phyloP scores from a whole-genome alignment of 2,888 invertebrate species.

The Apamea crenata region DNA sequence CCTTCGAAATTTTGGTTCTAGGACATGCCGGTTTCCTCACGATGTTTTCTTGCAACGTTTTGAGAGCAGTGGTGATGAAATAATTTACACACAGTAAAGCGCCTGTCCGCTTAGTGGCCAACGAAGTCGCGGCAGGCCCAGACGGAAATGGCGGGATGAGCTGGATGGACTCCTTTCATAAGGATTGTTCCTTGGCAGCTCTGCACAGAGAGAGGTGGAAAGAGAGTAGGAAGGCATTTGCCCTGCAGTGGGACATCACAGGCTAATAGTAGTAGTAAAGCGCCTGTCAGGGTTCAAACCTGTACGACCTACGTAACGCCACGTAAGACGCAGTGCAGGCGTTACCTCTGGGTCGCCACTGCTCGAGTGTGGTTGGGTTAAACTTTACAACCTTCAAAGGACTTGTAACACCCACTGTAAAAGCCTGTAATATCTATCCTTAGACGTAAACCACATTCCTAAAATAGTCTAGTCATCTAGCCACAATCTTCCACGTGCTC shows the following conservation, averaged over 20 bases:
- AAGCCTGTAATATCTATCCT: background rate
- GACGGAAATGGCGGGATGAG: too few species aligned
- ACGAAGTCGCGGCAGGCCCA: too few species aligned
- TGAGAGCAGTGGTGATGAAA: background rate
- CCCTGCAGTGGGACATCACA: too few species aligned
- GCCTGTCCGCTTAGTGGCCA: background rate
- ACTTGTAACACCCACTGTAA: background rate
- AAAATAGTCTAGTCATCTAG: constrained; percentile 10
- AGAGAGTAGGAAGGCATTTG: too few species aligned
- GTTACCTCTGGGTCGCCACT: background rate
- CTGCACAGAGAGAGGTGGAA: too few species aligned
- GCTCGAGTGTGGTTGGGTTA: background rate
- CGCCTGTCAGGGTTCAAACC: background rate
- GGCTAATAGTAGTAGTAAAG: background rate
- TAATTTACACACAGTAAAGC: background rate
- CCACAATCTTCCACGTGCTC: background rate
- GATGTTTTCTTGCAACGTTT: too few species aligned
- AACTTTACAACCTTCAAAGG: constrained; percentile 2
- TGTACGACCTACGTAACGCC: too few species aligned
- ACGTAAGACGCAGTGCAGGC: background rate
- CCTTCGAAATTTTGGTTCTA: too few species aligned
- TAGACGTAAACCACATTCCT: background rate
- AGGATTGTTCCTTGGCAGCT: too few species aligned
- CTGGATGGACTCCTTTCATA: too few species aligned
- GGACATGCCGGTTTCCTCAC: too few species aligned